Evolutionary conservation across 2,797 vertebrate genomes (phyloP), one percentile per base, ranked within the genome.

Genomic region (Oreochromis grahami): DNA sequence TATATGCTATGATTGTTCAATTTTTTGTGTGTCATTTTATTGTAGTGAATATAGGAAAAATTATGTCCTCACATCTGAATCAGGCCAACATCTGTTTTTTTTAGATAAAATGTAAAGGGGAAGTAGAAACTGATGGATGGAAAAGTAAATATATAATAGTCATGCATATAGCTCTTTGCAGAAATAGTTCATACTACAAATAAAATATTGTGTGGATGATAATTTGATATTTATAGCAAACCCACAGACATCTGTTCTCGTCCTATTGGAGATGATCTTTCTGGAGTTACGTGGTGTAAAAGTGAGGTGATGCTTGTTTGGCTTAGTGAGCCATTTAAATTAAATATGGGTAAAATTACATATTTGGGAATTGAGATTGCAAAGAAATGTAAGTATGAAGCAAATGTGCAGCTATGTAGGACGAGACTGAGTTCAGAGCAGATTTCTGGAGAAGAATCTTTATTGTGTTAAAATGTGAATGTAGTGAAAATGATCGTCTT

Each of bases 401-500:
- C 58, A 63, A 63, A 63, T n/a, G 2, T 63, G 34, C 58, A 3
- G 2, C 19, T 8, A 11, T 84, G 17, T 7, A 84, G 14, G 38
- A 36, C 2, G 81, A 43, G 13, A 68, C 85, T 3, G n/a, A 26
- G 52, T 55, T 55, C 52, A 90, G 79, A 4, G 2, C 81, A 1
- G 34, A 84, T 5, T 84, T 87, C 11, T 90, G 86, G 63, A 81
- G 38, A 29, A 76, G 80, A 19, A 78, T 81, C 8, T 84, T 79
- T 6, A 65, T 87, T 38, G 87, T 77, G 3, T 29, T 90, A 21
- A 34, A 90, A 78, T 51, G 43, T 77, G 11, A 77, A 63, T 2
- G 45, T 34, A n/a, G 32, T 88, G 8, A 88, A 90, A 65, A 85
- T 77, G n/a, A 52, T 90, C 4, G 50, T 82, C 63, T 84, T 3